Percentiles rank a stretch among this genome's conserved stretches.
Conservation (phyloP, 2,888 invertebrate species). For the Cantharis lateralis region DNA sequence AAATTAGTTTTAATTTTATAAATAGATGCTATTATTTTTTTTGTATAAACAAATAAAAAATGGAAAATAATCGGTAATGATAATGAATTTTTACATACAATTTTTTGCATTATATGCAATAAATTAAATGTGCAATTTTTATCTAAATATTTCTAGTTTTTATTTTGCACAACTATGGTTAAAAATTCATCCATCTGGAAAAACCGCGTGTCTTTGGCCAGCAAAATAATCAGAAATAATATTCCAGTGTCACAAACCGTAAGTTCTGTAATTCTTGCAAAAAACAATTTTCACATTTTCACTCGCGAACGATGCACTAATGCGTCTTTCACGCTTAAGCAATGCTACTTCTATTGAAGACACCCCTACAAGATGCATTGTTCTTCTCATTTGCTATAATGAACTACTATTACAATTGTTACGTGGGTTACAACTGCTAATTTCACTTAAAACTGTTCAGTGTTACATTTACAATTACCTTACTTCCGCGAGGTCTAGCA, state of each 20-base stretch:
- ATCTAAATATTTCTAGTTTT: not conserved
- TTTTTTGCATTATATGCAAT: too few species aligned
- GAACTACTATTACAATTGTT: not conserved
- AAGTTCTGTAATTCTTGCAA: not conserved
- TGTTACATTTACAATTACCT: not conserved
- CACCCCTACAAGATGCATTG: not conserved
- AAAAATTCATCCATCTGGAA: not conserved
- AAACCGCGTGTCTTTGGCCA: not conserved
- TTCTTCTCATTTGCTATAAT: not conserved
- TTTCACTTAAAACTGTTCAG: not conserved
- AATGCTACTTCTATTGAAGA: not conserved
- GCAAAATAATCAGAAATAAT: not conserved
- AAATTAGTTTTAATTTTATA: too few species aligned
- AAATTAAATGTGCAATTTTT: too few species aligned
- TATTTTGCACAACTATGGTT: not conserved
- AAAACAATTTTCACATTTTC: not conserved
- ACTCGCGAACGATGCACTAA: not conserved
- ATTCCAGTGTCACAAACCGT: not conserved
- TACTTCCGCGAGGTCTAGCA: not conserved
- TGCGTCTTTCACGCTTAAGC: not conserved
- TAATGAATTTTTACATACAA: too few species aligned
- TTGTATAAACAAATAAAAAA: too few species aligned
- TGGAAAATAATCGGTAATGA: too few species aligned
- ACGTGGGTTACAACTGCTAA: not conserved
- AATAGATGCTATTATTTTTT: too few species aligned